These are phyloP conservation scores for Diplazon laetatorius DNA, from an alignment of 2,888 invertebrate species.

Conservation along the genomic window DNA sequence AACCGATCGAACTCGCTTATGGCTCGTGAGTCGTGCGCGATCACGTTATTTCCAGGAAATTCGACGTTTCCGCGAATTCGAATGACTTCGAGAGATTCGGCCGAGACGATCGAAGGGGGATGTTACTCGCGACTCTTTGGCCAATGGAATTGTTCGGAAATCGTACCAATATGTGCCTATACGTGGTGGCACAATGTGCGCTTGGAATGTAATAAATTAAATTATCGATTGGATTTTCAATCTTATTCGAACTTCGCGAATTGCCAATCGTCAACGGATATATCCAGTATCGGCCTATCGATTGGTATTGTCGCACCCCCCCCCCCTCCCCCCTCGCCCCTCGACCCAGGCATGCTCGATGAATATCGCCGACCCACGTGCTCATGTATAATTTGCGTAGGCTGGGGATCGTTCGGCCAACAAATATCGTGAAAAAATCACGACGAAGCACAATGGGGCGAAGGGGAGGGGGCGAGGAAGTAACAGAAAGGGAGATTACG, in stretches of 20 bases:
- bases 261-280: neutral
- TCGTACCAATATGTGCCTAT: neutral
- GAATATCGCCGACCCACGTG: conserved; percentile 52
- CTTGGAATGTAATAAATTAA: neutral
- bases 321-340: no score
- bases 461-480: no score
- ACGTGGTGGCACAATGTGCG: neutral
- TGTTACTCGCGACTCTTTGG: neutral
- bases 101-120: no score
- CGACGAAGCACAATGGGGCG: neutral
- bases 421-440: neutral
- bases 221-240: neutral
- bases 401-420: conserved; percentile 51
- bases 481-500: no score
- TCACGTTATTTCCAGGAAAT: conserved; percentile 23
- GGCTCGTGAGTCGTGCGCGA: neutral
- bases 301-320: no score
- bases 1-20: neutral
- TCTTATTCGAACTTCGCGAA: neutral
- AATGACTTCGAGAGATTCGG: neutral
- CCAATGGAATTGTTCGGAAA: conserved; percentile 6
- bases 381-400: conserved; percentile 53
- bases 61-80: conserved; percentile 16
- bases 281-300: no score
- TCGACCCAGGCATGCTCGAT: conserved; percentile 21